Evolutionary conservation across 2,888 invertebrate genomes (phyloP).

Genomic region (Toxonevra muliebris): DNA sequence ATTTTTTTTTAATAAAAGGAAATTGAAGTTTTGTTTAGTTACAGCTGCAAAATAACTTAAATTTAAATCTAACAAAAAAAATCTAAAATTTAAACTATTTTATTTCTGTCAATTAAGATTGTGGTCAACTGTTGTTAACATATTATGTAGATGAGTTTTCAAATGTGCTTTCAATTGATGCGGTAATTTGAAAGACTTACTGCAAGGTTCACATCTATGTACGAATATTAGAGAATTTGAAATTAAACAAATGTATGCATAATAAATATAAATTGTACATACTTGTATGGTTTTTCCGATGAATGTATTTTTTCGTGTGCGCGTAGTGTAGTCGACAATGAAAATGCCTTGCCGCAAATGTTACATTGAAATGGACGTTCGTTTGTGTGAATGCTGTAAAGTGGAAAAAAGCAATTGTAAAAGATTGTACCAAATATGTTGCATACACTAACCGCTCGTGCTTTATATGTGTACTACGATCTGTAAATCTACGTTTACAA

Average conservation of each 20-base stretch:
- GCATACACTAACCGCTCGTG: slow-evolving; percentile 55
- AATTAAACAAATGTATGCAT: too few relatives aligned
- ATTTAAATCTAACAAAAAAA: too few relatives aligned
- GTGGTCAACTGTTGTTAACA: slow-evolving; percentile 9
- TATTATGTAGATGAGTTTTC: slow-evolving; percentile 48
- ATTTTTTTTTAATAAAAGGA: too few relatives aligned
- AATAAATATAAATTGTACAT: slow-evolving; percentile 8
- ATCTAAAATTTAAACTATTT: too few relatives aligned
- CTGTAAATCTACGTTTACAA: slow-evolving; percentile 56
- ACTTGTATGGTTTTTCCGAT: slow-evolving; percentile 54
- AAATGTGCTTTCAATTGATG: slow-evolving; percentile 62
- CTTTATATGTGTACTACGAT: slow-evolving; percentile 60
- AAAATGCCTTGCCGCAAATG: slow-evolving; percentile 54
- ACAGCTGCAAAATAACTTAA: neutral
- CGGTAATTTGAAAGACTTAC: slow-evolving; percentile 59
- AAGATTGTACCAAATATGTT: neutral
- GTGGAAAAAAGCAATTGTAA: neutral
- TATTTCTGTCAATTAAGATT: neutral
- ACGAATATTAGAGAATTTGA: neutral
- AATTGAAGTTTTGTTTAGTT: neutral
- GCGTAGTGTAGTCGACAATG: slow-evolving; percentile 55
- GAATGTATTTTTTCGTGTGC: slow-evolving; percentile 56
- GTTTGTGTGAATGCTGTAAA: slow-evolving; percentile 56
- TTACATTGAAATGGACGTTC: slow-evolving; percentile 56
- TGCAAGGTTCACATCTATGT: slow-evolving; percentile 56